These are phyloP conservation scores for Argynnis bischoffii DNA, from an alignment of 2,888 invertebrate genomes.

Conservation along the genomic window DNA sequence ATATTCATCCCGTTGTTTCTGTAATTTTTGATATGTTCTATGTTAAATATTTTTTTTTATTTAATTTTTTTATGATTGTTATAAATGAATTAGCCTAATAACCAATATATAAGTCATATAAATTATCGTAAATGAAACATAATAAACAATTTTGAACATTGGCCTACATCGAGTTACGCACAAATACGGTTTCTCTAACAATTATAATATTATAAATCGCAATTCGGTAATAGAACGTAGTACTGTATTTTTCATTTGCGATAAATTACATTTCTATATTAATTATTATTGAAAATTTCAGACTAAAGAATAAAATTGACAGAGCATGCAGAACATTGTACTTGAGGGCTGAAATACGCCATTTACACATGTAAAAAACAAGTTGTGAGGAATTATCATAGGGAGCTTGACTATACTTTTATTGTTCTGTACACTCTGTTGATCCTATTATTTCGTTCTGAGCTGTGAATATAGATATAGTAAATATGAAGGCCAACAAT, in stretches of 20 bases:
- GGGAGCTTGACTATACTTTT: too few species aligned
- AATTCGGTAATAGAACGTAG: conserved; percentile 20
- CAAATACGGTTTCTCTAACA: conserved; percentile 20
- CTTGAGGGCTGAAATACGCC: not conserved
- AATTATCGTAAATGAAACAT: conserved; percentile 27
- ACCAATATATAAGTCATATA: not conserved
- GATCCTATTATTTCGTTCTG: too few species aligned
- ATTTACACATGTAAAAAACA: too few species aligned
- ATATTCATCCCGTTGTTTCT: too few species aligned
- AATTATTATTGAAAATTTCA: not conserved
- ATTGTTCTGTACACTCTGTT: too few species aligned
- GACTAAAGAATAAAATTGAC: not conserved
- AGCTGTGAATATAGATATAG: conserved; percentile 9
- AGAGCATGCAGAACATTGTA: not conserved
- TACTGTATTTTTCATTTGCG: conserved; percentile 23
- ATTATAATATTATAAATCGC: conserved; percentile 4
- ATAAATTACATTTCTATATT: conserved; percentile 8
- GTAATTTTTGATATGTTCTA: too few species aligned
- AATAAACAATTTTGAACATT: conserved; percentile 15
- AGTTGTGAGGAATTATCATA: too few species aligned
- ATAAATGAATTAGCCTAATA: conserved; percentile 1
- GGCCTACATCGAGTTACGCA: conserved; percentile 32
- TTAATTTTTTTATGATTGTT: not conserved
- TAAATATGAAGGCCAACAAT: conserved; percentile 22
- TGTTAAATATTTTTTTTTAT: too few species aligned